A percentile compares a stretch with the other conserved stretches of the same genome.
Conservation (phyloP, 2,888 invertebrate genomes). For the Sericinus montela region DNA sequence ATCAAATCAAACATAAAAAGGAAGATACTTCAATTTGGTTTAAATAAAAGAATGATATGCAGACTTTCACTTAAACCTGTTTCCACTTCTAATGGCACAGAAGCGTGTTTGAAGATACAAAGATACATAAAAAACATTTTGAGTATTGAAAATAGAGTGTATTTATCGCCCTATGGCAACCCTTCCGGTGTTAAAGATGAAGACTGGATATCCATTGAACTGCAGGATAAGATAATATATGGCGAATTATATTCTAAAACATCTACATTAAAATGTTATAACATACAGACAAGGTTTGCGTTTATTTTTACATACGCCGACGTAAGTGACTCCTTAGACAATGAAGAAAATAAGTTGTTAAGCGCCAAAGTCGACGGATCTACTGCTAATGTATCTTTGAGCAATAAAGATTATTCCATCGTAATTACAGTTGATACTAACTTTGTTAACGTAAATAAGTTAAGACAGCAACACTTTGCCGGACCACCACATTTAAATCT, state of each 20-base stretch:
- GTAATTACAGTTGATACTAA: constrained; percentile 53
- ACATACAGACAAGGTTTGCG: constrained; percentile 48
- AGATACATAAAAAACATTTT: constrained; percentile 37
- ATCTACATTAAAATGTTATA: constrained; percentile 48
- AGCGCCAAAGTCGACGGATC: constrained; percentile 34
- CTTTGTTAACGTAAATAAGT: constrained; percentile 58
- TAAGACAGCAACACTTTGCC: constrained; percentile 56
- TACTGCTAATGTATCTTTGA: constrained; percentile 43
- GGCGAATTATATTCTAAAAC: constrained; percentile 41
- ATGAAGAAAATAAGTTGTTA: constrained; percentile 46
- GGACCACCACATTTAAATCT: constrained; percentile 82
- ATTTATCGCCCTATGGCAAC: constrained; percentile 57
- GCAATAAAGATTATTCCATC: constrained; percentile 39
- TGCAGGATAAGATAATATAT: constrained; percentile 31
- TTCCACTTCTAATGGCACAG: constrained; percentile 34
- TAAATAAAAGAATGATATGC: constrained; percentile 69
- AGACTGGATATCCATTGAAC: constrained; percentile 46
- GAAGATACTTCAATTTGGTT: constrained; percentile 64
- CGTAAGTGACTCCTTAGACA: constrained; percentile 29
- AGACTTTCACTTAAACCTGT: constrained; percentile 23
- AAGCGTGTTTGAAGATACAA: constrained; percentile 49
- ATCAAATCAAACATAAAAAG: constrained; percentile 44
- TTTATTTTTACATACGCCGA: constrained; percentile 47
- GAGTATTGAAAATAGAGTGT: constrained; percentile 32
- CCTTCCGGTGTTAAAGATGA: constrained; percentile 44